These are phyloP conservation scores for Endomychus coccineus DNA, from an alignment of 2,888 invertebrate genomes.

Conservation along the genomic window DNA sequence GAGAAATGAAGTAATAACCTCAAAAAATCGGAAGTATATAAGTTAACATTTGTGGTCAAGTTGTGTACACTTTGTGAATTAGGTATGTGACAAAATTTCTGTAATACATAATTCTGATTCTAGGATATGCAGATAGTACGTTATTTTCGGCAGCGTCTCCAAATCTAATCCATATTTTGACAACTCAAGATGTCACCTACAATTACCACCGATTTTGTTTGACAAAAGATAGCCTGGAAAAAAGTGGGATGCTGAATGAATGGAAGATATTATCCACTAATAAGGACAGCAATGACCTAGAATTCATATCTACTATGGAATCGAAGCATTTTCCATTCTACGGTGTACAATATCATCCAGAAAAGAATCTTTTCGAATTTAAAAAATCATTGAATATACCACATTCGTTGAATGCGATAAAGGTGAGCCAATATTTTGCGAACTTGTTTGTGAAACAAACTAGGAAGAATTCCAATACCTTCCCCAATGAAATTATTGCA, in stretches of 20 bases:
- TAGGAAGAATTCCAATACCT: constrained; percentile 56
- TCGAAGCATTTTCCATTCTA: constrained; percentile 69
- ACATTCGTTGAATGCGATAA: constrained; percentile 57
- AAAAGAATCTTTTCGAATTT: constrained; percentile 79
- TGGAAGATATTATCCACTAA: constrained; percentile 69
- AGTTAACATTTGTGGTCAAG: too few species aligned
- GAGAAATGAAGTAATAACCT: too few species aligned
- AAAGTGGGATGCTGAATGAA: constrained; percentile 49
- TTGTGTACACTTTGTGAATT: too few species aligned
- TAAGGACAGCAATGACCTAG: constrained; percentile 53
- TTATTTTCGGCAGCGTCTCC: constrained; percentile 57
- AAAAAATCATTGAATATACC: constrained; percentile 52
- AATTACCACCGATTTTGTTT: constrained; percentile 60
- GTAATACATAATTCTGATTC: constrained; percentile 20
- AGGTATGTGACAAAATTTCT: too few species aligned
- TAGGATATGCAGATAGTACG: constrained; percentile 45
- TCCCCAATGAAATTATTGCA: constrained; percentile 45
- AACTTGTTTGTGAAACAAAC: constrained; percentile 76
- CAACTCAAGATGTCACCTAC: constrained; percentile 57
- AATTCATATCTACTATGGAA: constrained; percentile 74
- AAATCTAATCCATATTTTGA: constrained; percentile 52
- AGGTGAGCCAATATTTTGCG: constrained; percentile 66
- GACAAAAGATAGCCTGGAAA: constrained; percentile 43
- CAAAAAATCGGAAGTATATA: too few species aligned
- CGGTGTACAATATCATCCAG: constrained; percentile 87